A percentile compares a stretch with the other conserved stretches of the same genome.
These are phyloP conservation scores for Trochalopteron elliotii DNA, from an alignment of 2,113 vertebrate genomes.

Conservation along the genomic window DNA sequence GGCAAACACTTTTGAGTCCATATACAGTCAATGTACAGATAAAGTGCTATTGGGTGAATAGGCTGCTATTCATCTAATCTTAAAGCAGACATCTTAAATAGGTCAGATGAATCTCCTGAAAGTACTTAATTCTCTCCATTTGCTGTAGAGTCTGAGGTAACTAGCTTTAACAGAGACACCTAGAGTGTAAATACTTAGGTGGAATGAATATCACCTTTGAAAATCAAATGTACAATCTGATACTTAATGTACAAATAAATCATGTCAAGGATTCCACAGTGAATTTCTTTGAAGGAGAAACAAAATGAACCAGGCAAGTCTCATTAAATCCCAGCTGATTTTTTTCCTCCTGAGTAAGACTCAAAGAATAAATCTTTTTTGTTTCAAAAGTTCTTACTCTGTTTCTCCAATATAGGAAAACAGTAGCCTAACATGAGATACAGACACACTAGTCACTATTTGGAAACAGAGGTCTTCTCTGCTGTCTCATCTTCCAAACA, in stretches of 20 bases:
- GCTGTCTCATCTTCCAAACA: not conserved
- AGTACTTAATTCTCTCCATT: not conserved
- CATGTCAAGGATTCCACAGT: not conserved
- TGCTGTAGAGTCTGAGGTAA: not conserved
- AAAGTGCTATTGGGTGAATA: not conserved
- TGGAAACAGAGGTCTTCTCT: not conserved
- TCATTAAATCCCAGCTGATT: not conserved
- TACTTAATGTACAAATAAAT: not conserved
- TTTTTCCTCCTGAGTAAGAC: not conserved
- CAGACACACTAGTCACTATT: not conserved
- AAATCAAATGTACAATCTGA: not conserved
- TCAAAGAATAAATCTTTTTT: not conserved
- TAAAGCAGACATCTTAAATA: slow-evolving; percentile 1
- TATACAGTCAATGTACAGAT: not conserved
- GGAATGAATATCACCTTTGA: not conserved
- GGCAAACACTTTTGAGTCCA: not conserved
- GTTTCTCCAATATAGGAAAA: not conserved
- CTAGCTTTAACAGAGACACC: not conserved
- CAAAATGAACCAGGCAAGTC: not conserved
- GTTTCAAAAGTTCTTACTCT: not conserved
- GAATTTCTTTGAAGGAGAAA: not conserved
- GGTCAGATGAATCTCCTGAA: not conserved
- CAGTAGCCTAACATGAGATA: not conserved
- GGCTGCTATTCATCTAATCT: not conserved
- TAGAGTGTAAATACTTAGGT: not conserved